Evolutionary conservation across 2,797 vertebrate genomes (phyloP).

Genomic region (Lagorchestes hirsutus): DNA sequence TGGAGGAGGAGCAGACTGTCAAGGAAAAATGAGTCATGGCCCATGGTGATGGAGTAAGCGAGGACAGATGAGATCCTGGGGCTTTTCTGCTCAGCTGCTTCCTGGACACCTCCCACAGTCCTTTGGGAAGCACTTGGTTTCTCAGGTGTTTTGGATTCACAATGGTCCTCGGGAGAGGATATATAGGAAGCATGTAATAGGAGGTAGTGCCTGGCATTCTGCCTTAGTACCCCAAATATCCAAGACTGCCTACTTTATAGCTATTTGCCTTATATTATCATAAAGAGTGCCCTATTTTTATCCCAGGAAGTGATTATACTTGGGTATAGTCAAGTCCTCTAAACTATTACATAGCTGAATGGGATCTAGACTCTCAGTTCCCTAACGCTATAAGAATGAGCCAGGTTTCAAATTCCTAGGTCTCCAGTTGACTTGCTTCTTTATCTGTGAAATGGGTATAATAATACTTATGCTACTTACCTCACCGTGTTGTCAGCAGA

Average conservation of each 20-base stretch:
- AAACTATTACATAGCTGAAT: neutral
- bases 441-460: neutral
- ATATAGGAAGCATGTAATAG: constrained; percentile 14
- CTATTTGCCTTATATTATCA: neutral
- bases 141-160: constrained; percentile 49
- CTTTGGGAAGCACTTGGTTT: constrained; percentile 25
- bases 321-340: neutral
- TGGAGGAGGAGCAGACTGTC: constrained; percentile 53
- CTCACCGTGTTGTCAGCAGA: neutral
- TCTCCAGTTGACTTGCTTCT: neutral
- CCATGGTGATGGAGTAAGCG: neutral
- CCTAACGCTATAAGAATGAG: neutral
- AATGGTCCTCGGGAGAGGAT: constrained; percentile 27
- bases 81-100: constrained; percentile 47
- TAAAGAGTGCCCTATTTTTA: neutral
- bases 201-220: neutral
- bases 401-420: neutral
- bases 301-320: neutral
- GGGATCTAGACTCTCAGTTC: neutral
- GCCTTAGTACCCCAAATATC: neutral
- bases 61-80: constrained; percentile 21
- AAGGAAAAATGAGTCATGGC: constrained; percentile 61
- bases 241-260: neutral
- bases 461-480: neutral
- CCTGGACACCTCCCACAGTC: constrained; percentile 42